phyloP scores from a whole-genome alignment of 2,797 vertebrate genomes.

The Chrysocyon brachyurus region DNA sequence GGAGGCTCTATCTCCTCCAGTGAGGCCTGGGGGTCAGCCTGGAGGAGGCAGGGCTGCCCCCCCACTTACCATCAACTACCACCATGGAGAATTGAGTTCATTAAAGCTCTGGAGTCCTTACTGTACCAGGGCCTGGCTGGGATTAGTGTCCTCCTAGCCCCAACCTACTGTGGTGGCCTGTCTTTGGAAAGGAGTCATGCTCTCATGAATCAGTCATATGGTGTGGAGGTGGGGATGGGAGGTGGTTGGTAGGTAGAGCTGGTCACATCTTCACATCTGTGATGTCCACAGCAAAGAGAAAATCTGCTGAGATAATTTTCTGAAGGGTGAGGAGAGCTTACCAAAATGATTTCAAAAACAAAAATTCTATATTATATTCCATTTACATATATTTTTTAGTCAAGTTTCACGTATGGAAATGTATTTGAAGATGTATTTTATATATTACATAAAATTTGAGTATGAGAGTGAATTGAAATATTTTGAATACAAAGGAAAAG shows the following conservation, averaged over 20 bases:
- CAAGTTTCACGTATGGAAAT: neutral
- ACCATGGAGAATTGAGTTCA: conserved; percentile 82
- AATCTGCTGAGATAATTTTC: conserved; percentile 73
- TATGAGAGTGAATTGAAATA: neutral
- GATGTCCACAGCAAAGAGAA: conserved; percentile 67
- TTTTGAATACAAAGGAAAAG: neutral
- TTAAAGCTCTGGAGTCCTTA: conserved; percentile 86
- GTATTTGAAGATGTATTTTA: neutral
- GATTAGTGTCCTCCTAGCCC: neutral
- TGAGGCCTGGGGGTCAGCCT: neutral
- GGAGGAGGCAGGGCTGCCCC: conserved; percentile 76
- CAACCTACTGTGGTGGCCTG: neutral
- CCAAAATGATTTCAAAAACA: conserved; percentile 81
- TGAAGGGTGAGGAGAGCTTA: conserved; percentile 58
- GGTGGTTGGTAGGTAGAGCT: conserved; percentile 80
- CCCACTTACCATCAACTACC: conserved; percentile 54
- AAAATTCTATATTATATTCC: neutral
- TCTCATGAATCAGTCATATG: neutral
- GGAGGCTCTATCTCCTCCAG: conserved; percentile 82
- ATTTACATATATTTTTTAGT: neutral
- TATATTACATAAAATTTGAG: neutral
- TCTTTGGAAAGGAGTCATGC: neutral
- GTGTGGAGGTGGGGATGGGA: conserved; percentile 40
- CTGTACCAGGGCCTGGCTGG: conserved; percentile 72
- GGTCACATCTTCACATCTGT: conserved; percentile 85